phyloP scores from a whole-genome alignment of 2,797 vertebrate species.

The Rhincodon typus region DNA sequence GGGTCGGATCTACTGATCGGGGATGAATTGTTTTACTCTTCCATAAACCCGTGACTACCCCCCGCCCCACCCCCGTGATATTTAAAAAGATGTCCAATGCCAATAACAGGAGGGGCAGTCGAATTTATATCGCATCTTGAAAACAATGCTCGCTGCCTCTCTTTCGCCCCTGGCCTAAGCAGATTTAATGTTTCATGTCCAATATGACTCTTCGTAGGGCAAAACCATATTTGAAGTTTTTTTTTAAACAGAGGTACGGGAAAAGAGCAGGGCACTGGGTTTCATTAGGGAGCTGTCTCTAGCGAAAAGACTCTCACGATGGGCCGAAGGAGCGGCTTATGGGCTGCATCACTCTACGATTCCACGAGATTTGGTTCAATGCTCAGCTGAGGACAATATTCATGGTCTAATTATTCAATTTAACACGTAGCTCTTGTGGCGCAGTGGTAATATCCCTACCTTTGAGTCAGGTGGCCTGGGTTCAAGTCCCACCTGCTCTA shows the following conservation, averaged over 20 bases:
- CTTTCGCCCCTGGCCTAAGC: not conserved
- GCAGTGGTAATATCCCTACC: too few species aligned
- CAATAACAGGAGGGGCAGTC: not conserved
- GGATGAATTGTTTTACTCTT: not conserved
- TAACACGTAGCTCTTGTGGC: too few species aligned
- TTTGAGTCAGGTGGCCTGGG: too few species aligned
- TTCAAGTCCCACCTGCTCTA: too few species aligned
- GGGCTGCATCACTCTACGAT: not conserved
- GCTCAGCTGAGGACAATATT: not conserved
- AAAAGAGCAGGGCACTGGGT: not conserved
- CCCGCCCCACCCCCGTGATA: not conserved
- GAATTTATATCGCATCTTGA: not conserved
- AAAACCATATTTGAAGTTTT: not conserved
- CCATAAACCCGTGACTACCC: not conserved
- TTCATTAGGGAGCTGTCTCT: too few species aligned
- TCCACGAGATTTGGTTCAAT: not conserved
- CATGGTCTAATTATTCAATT: too few species aligned
- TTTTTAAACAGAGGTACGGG: not conserved
- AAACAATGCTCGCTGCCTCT: not conserved
- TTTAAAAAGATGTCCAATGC: not conserved
- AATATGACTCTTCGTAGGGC: too few species aligned
- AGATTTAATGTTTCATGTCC: not conserved
- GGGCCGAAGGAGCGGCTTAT: not conserved
- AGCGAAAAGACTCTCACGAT: not conserved
- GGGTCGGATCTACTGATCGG: not conserved